Evolutionary conservation across 1,140 invertebrate genomes (phyloP).

Genomic region (Drosophila lowei): DNA sequence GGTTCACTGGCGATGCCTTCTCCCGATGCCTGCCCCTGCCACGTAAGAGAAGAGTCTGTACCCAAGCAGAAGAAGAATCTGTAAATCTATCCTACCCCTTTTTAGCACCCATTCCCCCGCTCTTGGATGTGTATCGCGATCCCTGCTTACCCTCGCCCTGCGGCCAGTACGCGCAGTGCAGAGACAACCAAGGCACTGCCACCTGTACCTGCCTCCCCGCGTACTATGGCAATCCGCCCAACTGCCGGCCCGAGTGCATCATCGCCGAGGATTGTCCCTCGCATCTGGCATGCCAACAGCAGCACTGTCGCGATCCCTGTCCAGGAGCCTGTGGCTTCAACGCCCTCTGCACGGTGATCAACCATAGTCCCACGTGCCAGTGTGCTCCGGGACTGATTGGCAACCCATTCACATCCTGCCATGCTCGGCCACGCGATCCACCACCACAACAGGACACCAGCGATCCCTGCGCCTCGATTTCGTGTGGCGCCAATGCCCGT

Average conservation of each 20-base stretch:
- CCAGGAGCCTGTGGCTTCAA: slow-evolving; percentile 90
- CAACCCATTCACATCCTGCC: slow-evolving; percentile 82
- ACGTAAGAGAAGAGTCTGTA: slow-evolving; percentile 85
- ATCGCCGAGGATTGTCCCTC: slow-evolving; percentile 88
- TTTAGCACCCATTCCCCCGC: slow-evolving; percentile 82
- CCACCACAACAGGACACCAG: slow-evolving; percentile 8
- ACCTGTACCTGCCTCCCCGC: slow-evolving; percentile 89
- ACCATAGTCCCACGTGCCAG: slow-evolving; percentile 87
- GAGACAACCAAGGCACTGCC: slow-evolving; percentile 85
- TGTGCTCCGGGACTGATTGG: slow-evolving; percentile 85
- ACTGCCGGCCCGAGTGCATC: slow-evolving; percentile 90
- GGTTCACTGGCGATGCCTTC: slow-evolving; percentile 89
- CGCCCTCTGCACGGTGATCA: slow-evolving; percentile 87
- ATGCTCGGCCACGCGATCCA: slow-evolving; percentile 52
- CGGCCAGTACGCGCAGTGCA: slow-evolving; percentile 85
- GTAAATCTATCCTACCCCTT: not conserved
- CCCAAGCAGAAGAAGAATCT: too few species aligned
- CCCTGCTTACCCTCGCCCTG: slow-evolving; percentile 90
- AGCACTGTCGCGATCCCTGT: slow-evolving; percentile 92
- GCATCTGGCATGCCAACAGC: slow-evolving; percentile 89
- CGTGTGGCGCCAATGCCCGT: slow-evolving; percentile 87
- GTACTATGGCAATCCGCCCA: slow-evolving; percentile 89
- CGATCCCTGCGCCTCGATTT: slow-evolving; percentile 86
- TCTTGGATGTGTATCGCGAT: slow-evolving; percentile 86
- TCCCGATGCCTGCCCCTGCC: slow-evolving; percentile 79